These are phyloP conservation scores for Heterodera schachtii DNA, from an alignment of 1,140 invertebrate species.

Conservation along the genomic window DNA sequence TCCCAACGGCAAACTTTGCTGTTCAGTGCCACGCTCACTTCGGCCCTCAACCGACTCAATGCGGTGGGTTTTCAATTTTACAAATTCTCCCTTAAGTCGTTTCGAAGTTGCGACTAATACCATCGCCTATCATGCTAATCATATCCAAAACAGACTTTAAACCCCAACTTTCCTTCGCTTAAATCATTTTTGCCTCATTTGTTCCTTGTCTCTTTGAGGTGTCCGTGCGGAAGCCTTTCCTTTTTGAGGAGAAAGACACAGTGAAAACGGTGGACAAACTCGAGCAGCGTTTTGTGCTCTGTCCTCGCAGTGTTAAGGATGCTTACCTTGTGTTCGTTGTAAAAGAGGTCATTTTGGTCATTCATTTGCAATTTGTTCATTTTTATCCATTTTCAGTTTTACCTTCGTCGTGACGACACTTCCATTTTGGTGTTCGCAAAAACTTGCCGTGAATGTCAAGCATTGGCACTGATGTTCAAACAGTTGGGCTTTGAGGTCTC, in stretches of 20 bases:
- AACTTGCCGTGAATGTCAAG: slow-evolving; percentile 64
- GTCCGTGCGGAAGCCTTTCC: slow-evolving; percentile 68
- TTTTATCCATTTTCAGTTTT: slow-evolving; percentile 24
- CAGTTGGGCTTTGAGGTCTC: slow-evolving; percentile 58
- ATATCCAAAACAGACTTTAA: no score
- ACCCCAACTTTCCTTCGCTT: no score
- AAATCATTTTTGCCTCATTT: not conserved
- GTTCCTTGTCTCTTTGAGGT: slow-evolving; percentile 41
- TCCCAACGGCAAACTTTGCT: slow-evolving; percentile 85
- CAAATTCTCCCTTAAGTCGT: slow-evolving; percentile 13
- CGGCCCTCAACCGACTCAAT: slow-evolving; percentile 45
- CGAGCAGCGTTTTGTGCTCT: slow-evolving; percentile 65
- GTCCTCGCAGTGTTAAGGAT: slow-evolving; percentile 83
- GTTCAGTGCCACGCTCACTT: slow-evolving; percentile 84
- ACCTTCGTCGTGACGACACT: slow-evolving; percentile 31
- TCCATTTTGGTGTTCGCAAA: slow-evolving; percentile 61
- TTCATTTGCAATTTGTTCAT: slow-evolving; percentile 38
- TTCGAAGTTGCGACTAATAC: no score
- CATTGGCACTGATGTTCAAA: slow-evolving; percentile 60
- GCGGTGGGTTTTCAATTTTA: slow-evolving; percentile 33
- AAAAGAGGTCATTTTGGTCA: slow-evolving; percentile 71
- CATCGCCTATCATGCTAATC: no score
- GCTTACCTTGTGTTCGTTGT: slow-evolving; percentile 88
- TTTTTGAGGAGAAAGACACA: slow-evolving; percentile 69
- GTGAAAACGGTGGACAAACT: slow-evolving; percentile 69